These are phyloP conservation scores for Nomia melanderi DNA, from an alignment of 1,140 invertebrate genomes.

Conservation along the genomic window DNA sequence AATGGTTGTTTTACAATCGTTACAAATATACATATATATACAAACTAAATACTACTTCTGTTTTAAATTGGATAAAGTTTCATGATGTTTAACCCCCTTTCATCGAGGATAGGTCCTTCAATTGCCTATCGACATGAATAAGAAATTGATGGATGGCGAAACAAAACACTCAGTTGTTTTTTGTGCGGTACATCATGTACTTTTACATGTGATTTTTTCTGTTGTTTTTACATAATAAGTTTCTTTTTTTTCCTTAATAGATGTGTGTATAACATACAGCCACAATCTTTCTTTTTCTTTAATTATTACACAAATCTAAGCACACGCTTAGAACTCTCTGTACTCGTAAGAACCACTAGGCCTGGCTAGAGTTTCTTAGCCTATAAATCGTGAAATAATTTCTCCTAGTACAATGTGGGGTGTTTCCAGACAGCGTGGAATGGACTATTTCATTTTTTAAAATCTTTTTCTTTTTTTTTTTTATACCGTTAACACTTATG, in stretches of 20 bases:
- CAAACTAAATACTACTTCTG: conserved; percentile 64
- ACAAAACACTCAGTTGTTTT: conserved; percentile 56
- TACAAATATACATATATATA: conserved; percentile 71
- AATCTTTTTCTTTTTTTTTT: conserved; percentile 69
- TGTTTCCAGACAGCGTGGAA: conserved; percentile 71
- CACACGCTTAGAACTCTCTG: conserved; percentile 44
- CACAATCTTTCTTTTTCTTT: conserved; percentile 11
- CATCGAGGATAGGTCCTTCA: conserved; percentile 15
- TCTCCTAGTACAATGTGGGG: conserved; percentile 58
- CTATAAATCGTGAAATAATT: conserved; percentile 46
- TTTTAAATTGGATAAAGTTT: conserved; percentile 57
- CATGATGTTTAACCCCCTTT: conserved; percentile 41
- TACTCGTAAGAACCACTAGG: conserved; percentile 59
- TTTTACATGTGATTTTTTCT: conserved; percentile 43
- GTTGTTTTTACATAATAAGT: conserved; percentile 50
- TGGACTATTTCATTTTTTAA: conserved; percentile 72
- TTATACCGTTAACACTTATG: conserved; percentile 73
- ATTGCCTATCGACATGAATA: conserved; percentile 44
- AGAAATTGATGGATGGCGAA: conserved; percentile 57
- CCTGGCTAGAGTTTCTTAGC: conserved; percentile 62
- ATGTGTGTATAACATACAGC: conserved; percentile 44
- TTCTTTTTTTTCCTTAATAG: conserved; percentile 17
- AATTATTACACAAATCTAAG: conserved; percentile 49
- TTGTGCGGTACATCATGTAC: conserved; percentile 66
- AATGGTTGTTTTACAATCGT: conserved; percentile 68